These are phyloP conservation scores for Agriopis marginaria DNA, from an alignment of 2,888 invertebrate genomes.

Conservation along the genomic window DNA sequence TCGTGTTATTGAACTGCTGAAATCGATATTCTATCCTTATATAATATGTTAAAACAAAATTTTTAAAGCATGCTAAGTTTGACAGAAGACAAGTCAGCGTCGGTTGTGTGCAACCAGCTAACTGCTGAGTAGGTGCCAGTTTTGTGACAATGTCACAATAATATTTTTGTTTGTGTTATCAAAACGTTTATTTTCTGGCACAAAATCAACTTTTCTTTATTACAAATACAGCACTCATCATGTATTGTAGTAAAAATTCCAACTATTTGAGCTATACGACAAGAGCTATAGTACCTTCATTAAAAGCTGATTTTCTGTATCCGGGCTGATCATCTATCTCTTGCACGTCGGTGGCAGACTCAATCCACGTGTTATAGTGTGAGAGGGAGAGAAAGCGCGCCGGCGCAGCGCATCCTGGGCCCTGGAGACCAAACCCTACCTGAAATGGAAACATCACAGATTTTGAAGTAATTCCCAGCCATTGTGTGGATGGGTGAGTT, in stretches of 20 bases:
- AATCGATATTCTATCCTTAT: too few relatives aligned
- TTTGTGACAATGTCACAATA: too few relatives aligned
- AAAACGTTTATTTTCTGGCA: too few relatives aligned
- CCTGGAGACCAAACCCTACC: constrained; percentile 66
- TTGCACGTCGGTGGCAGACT: constrained; percentile 46
- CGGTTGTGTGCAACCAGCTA: too few relatives aligned
- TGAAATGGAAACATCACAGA: constrained; percentile 33
- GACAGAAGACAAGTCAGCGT: too few relatives aligned
- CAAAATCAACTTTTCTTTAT: too few relatives aligned
- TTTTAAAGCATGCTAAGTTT: too few relatives aligned
- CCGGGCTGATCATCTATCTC: constrained; percentile 20
- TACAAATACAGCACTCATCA: too few relatives aligned
- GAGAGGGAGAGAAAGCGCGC: constrained; percentile 60
- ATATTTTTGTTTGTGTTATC: too few relatives aligned
- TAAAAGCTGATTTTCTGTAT: constrained; percentile 36
- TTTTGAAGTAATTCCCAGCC: neutral
- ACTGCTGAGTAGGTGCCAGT: too few relatives aligned
- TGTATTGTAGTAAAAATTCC: neutral
- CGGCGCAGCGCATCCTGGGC: constrained; percentile 67
- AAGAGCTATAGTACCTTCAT: constrained; percentile 13
- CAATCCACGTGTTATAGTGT: constrained; percentile 60
- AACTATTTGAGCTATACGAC: neutral
- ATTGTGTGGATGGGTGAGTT: too few relatives aligned
- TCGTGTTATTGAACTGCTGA: neutral
- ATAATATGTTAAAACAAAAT: too few relatives aligned